A percentile compares a stretch with the other conserved stretches of the same genome.
phyloP scores from a whole-genome alignment of 2,113 vertebrate genomes.

The Amphiprion percula region DNA sequence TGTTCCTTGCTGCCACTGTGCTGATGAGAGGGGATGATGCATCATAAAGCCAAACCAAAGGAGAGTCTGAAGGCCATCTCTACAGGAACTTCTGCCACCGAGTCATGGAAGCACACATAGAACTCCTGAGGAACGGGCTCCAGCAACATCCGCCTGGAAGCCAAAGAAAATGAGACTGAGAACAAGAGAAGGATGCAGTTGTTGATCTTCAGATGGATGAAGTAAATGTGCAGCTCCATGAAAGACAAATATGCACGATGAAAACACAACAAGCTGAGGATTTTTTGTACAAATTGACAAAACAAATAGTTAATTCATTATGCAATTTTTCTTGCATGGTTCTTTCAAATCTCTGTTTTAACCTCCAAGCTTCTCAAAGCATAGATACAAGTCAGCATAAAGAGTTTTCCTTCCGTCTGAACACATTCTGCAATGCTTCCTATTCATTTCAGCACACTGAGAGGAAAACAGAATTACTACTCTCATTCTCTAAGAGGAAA shows the following conservation, averaged over 20 bases:
- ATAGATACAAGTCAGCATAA: not conserved
- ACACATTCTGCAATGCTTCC: conserved; percentile 7
- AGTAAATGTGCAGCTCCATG: not conserved
- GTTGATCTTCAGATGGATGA: too few relatives aligned
- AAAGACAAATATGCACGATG: too few relatives aligned
- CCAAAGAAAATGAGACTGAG: not conserved
- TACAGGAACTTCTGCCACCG: conserved; percentile 91
- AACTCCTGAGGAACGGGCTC: conserved; percentile 95
- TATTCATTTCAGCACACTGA: conserved; percentile 15
- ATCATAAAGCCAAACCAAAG: conserved; percentile 90
- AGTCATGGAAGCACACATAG: conserved; percentile 98
- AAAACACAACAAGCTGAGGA: too few relatives aligned
- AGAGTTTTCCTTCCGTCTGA: not conserved
- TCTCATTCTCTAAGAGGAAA: not conserved
- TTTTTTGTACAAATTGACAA: too few relatives aligned
- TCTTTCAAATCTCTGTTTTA: not conserved
- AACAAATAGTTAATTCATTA: too few relatives aligned
- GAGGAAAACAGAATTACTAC: conserved; percentile 6
- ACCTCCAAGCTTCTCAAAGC: not conserved
- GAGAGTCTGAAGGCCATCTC: conserved; percentile 97
- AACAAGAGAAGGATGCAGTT: not conserved
- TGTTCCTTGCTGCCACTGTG: not conserved
- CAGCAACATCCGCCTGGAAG: conserved; percentile 90
- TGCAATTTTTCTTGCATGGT: too few relatives aligned
- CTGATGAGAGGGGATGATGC: not conserved